These are phyloP conservation scores for Nephrotoma flavescens DNA, from an alignment of 2,888 invertebrate genomes.

Conservation along the genomic window DNA sequence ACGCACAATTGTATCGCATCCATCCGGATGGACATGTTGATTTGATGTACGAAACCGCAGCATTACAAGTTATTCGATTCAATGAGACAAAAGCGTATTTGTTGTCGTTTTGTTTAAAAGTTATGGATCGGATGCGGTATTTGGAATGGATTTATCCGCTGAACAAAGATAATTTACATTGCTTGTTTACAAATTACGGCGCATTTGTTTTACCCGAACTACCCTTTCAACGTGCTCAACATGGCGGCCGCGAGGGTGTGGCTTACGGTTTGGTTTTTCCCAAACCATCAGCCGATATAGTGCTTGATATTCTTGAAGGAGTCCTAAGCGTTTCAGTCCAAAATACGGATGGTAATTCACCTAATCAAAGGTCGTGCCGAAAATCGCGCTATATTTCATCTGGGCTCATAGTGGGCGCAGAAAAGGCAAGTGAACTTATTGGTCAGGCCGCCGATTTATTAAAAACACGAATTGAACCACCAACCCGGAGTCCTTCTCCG, in stretches of 20 bases:
- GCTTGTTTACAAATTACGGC: constrained; percentile 50
- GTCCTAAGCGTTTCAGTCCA: constrained; percentile 40
- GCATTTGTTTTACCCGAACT: constrained; percentile 64
- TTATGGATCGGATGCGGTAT: not conserved
- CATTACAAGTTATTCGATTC: not conserved
- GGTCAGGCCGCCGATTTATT: constrained; percentile 44
- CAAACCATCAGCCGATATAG: constrained; percentile 34
- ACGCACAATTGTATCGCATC: not conserved
- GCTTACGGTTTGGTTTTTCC: not conserved
- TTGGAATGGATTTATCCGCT: constrained; percentile 53
- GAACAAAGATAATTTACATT: constrained; percentile 51
- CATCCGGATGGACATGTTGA: not conserved
- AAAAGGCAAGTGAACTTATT: constrained; percentile 45
- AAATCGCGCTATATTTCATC: constrained; percentile 52
- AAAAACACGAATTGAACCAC: constrained; percentile 36
- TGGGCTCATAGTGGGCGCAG: constrained; percentile 49
- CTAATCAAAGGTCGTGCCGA: constrained; percentile 25
- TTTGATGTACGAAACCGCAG: not conserved
- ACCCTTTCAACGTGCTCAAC: constrained; percentile 22
- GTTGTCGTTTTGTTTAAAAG: not conserved
- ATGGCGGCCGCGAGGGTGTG: constrained; percentile 13
- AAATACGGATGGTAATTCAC: constrained; percentile 13
- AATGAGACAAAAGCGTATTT: not conserved
- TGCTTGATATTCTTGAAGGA: constrained; percentile 42
- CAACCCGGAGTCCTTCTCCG: constrained; percentile 29